These are phyloP conservation scores for Nothura maculosa DNA, from an alignment of 2,797 vertebrate genomes.

Conservation along the genomic window DNA sequence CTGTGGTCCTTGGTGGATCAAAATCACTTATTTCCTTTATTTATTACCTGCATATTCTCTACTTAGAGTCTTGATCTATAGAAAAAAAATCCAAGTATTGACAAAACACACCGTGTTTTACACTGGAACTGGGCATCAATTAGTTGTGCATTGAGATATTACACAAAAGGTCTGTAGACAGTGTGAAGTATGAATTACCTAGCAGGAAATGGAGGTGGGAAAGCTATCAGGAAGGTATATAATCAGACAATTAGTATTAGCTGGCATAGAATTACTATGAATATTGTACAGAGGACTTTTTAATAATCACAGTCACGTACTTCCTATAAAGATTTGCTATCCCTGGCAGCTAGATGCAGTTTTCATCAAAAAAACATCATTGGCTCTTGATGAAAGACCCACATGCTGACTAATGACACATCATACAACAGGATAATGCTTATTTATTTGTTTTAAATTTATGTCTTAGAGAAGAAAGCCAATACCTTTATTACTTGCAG, in stretches of 20 bases:
- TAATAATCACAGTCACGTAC: background rate
- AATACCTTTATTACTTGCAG: background rate
- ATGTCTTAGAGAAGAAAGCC: background rate
- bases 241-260: background rate
- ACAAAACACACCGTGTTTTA: background rate
- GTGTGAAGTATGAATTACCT: background rate
- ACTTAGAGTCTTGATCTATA: background rate
- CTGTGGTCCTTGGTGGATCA: background rate
- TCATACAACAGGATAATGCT: background rate
- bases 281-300: background rate
- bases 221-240: background rate
- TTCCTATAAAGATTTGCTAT: background rate
- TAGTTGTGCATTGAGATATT: rapidly evolving
- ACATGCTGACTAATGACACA: background rate
- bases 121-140: background rate
- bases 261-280: background rate
- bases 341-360: background rate
- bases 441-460: background rate
- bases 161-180: background rate
- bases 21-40: background rate
- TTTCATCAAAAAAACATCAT: background rate
- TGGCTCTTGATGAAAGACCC: background rate
- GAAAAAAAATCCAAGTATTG: background rate
- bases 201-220: background rate
- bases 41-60: background rate